Conservation (phyloP, 37 sponge, comb jelly and placozoan genomes). For the Geodia barretti region DNA sequence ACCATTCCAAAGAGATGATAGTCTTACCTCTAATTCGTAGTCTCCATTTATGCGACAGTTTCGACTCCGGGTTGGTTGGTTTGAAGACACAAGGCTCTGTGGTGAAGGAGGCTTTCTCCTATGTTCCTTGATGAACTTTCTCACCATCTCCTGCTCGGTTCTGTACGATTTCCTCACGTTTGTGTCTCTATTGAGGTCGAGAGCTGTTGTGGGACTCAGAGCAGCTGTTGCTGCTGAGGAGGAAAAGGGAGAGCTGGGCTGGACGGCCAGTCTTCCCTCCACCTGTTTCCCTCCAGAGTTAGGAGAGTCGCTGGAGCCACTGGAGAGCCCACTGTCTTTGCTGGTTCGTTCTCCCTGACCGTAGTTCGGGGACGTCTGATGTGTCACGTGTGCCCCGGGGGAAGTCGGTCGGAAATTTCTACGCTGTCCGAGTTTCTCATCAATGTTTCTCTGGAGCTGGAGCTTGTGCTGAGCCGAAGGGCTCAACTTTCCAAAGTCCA, state of each 20-base stretch:
- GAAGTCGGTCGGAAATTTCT: neutral
- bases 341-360: constrained; percentile 21
- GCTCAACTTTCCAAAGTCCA: neutral
- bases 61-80: neutral
- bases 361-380: neutral
- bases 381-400: neutral
- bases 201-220: neutral
- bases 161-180: constrained; percentile 14
- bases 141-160: constrained; percentile 34
- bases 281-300: neutral
- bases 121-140: constrained; percentile 1
- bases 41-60: constrained; percentile 48
- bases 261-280: neutral
- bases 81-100: neutral
- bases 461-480: neutral
- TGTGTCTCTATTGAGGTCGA: neutral
- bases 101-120: constrained; percentile 6
- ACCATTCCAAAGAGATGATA: too few relatives aligned
- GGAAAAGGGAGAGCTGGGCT: neutral
- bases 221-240: neutral
- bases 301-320: constrained; percentile 59
- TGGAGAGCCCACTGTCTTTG: constrained; percentile 76
- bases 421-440: neutral
- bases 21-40: constrained; percentile 74
- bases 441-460: neutral